These are phyloP conservation scores for Eulacestoma nigropectus DNA, from an alignment of 2,113 vertebrate genomes.

Conservation along the genomic window DNA sequence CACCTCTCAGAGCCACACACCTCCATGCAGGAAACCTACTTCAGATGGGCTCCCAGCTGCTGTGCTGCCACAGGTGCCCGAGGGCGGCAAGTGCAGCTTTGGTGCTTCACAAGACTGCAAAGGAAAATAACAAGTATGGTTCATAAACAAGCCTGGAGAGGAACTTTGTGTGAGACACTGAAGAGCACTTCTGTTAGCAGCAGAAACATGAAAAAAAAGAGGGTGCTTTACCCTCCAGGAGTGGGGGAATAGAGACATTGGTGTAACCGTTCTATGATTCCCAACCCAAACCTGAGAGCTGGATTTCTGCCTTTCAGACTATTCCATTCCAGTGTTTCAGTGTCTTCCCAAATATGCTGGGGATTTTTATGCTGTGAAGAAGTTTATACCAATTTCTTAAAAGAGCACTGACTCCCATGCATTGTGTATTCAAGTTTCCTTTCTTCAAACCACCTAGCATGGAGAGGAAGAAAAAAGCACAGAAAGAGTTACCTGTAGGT, in stretches of 20 bases:
- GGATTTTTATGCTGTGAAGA: not conserved
- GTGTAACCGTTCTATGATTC: not conserved
- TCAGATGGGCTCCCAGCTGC: not conserved
- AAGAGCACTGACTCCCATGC: not conserved
- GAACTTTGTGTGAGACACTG: not conserved
- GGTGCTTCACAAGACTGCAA: not conserved
- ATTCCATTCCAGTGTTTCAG: not conserved
- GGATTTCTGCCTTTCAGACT: not conserved
- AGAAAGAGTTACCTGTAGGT: not conserved
- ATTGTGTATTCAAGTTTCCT: not conserved
- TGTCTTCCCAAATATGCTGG: not conserved
- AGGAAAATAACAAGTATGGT: not conserved
- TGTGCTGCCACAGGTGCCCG: rapidly evolving
- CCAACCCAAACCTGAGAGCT: not conserved
- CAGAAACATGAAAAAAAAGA: not conserved
- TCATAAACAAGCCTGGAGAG: not conserved
- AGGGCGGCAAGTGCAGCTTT: not conserved
- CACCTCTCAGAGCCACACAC: not conserved
- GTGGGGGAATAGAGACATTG: not conserved
- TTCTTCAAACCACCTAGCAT: not conserved
- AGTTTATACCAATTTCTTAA: not conserved
- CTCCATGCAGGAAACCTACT: rapidly evolving
- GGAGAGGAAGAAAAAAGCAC: not conserved
- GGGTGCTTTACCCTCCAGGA: not conserved
- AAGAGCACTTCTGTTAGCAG: not conserved